A percentile compares a stretch with the other conserved stretches of the same genome.
Evolutionary conservation across 2,113 vertebrate species (phyloP).

Genomic region (Anthoscopus minutus): DNA sequence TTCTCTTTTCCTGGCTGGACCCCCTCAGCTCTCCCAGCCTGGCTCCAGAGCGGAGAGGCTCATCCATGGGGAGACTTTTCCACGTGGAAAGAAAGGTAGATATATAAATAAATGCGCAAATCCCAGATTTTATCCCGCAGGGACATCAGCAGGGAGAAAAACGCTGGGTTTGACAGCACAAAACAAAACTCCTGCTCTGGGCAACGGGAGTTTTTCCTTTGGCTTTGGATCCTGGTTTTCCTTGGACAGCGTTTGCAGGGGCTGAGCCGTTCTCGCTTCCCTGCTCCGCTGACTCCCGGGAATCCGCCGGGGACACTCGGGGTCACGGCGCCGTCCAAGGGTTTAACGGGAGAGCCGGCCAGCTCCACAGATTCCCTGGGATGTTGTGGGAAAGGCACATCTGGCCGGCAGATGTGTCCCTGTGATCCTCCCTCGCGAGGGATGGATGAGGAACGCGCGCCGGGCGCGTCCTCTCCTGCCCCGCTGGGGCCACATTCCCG

Average conservation of each 20-base stretch:
- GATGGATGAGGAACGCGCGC: fast-evolving
- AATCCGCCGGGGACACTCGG: fast-evolving
- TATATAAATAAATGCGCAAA: not conserved
- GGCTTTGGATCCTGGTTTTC: not conserved
- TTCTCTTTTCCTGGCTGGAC: not conserved
- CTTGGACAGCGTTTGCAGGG: fast-evolving
- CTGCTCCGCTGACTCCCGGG: not conserved
- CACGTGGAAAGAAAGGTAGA: not conserved
- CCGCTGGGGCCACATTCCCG: fast-evolving
- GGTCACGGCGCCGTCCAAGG: not conserved
- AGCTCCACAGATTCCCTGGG: not conserved
- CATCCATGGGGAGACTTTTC: not conserved
- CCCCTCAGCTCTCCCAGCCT: not conserved
- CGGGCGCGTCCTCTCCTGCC: fast-evolving
- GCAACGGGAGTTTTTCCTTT: not conserved
- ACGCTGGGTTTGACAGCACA: too few relatives aligned
- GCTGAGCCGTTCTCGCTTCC: fast-evolving
- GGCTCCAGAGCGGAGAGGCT: not conserved
- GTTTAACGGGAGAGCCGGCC: not conserved
- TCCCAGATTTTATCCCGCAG: not conserved
- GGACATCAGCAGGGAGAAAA: not conserved
- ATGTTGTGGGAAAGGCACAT: not conserved
- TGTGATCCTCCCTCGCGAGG: not conserved
- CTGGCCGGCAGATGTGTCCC: not conserved
- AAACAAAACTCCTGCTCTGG: not conserved